These are phyloP conservation scores for Okapia johnstoni DNA, from an alignment of 2,113 vertebrate genomes.

Conservation along the genomic window DNA sequence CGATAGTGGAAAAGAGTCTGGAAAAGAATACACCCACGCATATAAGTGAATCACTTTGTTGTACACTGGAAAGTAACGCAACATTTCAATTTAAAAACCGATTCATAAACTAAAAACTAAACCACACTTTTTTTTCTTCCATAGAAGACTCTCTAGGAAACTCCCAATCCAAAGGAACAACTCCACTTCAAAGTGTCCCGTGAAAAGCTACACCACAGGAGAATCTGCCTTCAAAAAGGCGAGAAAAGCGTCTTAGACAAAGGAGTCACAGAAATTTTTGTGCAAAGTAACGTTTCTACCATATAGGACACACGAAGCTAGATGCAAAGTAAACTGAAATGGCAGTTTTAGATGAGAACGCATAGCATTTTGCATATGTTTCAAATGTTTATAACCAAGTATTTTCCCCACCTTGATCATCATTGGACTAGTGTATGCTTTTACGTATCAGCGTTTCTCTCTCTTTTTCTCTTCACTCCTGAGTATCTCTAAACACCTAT, in stretches of 20 bases:
- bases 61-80: accelerated
- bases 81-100: neutral
- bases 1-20: neutral
- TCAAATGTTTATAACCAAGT: neutral
- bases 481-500: neutral
- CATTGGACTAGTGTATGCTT: accelerated
- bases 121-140: neutral
- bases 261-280: neutral
- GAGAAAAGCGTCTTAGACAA: neutral
- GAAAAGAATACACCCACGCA: accelerated
- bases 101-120: neutral
- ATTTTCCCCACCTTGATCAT: too few species aligned
- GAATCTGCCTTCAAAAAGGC: neutral
- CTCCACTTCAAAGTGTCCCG: accelerated
- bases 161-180: neutral
- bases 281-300: neutral
- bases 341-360: neutral
- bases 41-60: neutral
- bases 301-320: accelerated
- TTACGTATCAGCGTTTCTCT: neutral
- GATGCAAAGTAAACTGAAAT: neutral
- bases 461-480: neutral
- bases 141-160: neutral
- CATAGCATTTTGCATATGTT: neutral
- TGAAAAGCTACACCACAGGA: neutral